phyloP scores from a whole-genome alignment of 2,888 invertebrate species.

The Subacronicta megacephala region DNA sequence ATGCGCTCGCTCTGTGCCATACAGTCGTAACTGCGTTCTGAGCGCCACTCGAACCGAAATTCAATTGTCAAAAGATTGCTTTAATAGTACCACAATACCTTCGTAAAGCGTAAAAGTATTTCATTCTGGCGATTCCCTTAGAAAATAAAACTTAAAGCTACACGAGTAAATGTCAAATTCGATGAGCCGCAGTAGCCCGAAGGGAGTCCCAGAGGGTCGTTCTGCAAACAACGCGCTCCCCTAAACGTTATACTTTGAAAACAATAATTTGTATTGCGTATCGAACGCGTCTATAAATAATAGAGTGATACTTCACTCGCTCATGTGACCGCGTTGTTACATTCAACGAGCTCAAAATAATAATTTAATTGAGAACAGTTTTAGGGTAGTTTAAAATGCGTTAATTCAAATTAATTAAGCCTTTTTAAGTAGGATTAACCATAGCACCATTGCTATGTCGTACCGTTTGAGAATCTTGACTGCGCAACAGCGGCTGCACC shows the following conservation, averaged over 20 bases:
- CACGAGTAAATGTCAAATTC: conserved; percentile 74
- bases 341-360: conserved; percentile 68
- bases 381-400: conserved; percentile 15
- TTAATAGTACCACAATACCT: conserved; percentile 79
- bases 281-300: conserved; percentile 89
- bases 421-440: background rate
- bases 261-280: conserved; percentile 90
- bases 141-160: conserved; percentile 74
- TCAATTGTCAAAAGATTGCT: conserved; percentile 89
- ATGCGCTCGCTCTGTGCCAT: conserved; percentile 64
- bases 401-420: conserved; percentile 20
- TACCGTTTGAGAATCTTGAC: no score
- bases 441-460: no score
- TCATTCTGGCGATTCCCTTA: conserved; percentile 58
- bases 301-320: conserved; percentile 86
- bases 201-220: conserved; percentile 82
- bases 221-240: conserved; percentile 87
- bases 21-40: conserved; percentile 83
- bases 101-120: conserved; percentile 77
- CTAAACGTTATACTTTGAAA: conserved; percentile 90
- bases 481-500: no score
- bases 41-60: conserved; percentile 82
- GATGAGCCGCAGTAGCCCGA: conserved; percentile 55
- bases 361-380: conserved; percentile 49
- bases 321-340: conserved; percentile 70